Evolutionary conservation across 2,888 invertebrate genomes (phyloP), one percentile per base, ranked within the genome.

Genomic region (Epicampocera succincta): DNA sequence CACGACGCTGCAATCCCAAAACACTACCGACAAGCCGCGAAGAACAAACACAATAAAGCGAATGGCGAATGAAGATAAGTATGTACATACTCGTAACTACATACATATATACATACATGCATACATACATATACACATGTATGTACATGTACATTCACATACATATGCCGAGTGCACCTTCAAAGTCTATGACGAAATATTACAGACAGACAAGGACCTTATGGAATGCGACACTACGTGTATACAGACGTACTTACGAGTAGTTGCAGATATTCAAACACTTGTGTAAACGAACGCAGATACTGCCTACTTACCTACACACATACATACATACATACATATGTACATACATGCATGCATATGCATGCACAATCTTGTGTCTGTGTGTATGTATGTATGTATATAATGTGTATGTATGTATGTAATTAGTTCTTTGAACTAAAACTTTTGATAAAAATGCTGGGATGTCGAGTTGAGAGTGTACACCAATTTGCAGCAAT

Each of bases 401-500:
- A 61, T 11, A n/a, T 13, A 42, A 6, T 17, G 42, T 21, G 3
- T 48, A 33, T 8, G 13, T 44, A 9, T 21, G 4, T 50, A 65
- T 8, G n/a, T 58, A 46, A 54, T 54, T 54, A 42, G 40, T 54
- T 68, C 33, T 25, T 19, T 44, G 42, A 54, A 56, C n/a, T 19
- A 56, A 56, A 44, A 66, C 11, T 12, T 48, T 69, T 33, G 33
- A 38, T 56, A 19, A 38, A 33, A 29, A 19, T 56, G 25, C 44
- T 46, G 29, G 11, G 5, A 38, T 19, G 46, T 58, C 15, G 56
- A 58, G 11, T 19, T 25, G 48, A n/a, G 48, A 48, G 38, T 38
- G 21, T 38, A 38, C n/a, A 50, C n/a, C 19, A 29, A 33, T 44
- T 61, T 61, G 29, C 29, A 72, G 52, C 63, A 74, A 83, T 80